Base-by-base conservation (phyloP, 2,113 vertebrate species). In the Vulpes ferrilata region DNA sequence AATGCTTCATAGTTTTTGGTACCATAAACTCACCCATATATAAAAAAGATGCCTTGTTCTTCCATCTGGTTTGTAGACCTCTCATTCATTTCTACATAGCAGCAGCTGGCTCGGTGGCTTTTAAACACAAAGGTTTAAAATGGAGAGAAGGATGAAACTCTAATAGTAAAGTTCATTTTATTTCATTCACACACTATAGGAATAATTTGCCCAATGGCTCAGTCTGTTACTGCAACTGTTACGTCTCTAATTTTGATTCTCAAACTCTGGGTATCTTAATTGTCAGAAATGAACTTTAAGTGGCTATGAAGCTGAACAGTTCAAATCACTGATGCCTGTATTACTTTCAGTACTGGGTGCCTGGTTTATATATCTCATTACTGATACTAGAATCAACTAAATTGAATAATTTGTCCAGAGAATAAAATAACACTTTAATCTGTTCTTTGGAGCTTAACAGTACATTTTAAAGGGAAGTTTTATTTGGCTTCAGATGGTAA, bases 281-380 rank as follows among this genome's bases (percentile, higher is more conserved):
- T 76, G 23, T 90, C 83, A 94, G 71, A 78, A 90, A 89, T 60
- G 51, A 90, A 93, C 19, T 83, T 13, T 88, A 97, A 93, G 57
- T 90, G 48, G 25, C 16, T 93, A 88, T 32, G 91, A 93, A 89
- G 22, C 38, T 55, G 19, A 88, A 74, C 16, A 92, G 51, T 87
- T 90, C 78, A 80, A 95, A 92, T 59, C 3, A 57, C 13, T 35
- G 30, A 73, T 67, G 51, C 10, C 38, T 96, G 5, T 53, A 80
- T 69, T 57, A 86, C 30, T 51, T 60, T 53, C 78, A 69, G 94
- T 55, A 67, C 11, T 23, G 32, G 7, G 8, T 86, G 25, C 76
- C 57, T 88, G 90, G 10, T 69, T 93, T 83, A 57, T n/a, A 60
- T 22, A 7, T 74, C 71, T 73, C 71, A 74, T 69, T 82, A 71